Conservation (phyloP, 2,797 vertebrate genomes). For the Pogonophryne albipinna region DNA sequence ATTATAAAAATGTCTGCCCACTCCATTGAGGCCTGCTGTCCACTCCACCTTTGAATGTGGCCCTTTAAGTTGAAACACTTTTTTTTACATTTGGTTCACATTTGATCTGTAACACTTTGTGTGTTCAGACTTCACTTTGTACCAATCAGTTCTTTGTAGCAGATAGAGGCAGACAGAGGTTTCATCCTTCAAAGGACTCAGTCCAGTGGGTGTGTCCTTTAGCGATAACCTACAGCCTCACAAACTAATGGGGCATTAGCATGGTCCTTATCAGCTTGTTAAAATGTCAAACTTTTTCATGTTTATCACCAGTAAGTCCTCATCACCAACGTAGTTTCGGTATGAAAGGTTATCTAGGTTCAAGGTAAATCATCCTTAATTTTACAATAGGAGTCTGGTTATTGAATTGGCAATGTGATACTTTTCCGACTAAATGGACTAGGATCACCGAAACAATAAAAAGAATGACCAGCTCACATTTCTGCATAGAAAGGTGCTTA, state of each 20-base stretch:
- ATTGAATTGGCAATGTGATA: not conserved
- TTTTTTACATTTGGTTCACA: not conserved
- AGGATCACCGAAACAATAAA: not conserved
- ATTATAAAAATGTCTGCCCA: too few relatives aligned
- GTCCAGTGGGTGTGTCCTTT: not conserved
- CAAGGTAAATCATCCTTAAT: not conserved
- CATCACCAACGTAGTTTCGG: too few relatives aligned
- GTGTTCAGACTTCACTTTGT: not conserved
- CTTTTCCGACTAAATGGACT: not conserved
- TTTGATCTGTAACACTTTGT: not conserved
- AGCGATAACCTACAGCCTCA: not conserved
- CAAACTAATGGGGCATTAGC: not conserved
- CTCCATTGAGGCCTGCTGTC: not conserved
- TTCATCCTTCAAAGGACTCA: not conserved
- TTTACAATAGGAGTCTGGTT: not conserved
- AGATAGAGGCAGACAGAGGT: not conserved
- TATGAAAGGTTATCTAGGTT: not conserved
- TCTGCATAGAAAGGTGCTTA: not conserved
- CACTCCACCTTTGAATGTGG: not conserved
- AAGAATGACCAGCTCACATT: not conserved
- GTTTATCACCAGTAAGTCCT: slow-evolving; percentile 1
- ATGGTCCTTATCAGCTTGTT: not conserved
- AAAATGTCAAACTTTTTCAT: not conserved
- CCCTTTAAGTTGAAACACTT: not conserved
- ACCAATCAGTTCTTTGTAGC: not conserved